These are phyloP conservation scores for Sinopyrophorus schimmeli DNA, from an alignment of 2,888 invertebrate species.

Conservation along the genomic window DNA sequence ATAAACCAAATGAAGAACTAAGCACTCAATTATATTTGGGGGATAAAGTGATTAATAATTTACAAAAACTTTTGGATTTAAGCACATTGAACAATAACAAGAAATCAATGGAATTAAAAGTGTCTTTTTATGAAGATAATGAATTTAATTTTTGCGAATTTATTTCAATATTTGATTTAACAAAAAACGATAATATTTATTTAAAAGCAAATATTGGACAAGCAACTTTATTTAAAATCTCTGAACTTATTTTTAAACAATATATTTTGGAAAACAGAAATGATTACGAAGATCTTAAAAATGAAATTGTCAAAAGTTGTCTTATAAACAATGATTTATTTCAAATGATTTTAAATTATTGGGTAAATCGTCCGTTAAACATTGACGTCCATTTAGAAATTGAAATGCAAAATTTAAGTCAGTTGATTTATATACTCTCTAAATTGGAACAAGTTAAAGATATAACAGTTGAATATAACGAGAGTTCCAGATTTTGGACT, in stretches of 20 bases:
- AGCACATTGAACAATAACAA: conserved; percentile 53
- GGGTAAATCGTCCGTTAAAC: conserved; percentile 66
- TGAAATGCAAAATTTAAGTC: conserved; percentile 71
- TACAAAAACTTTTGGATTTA: conserved; percentile 66
- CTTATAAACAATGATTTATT: conserved; percentile 69
- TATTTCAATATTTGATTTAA: conserved; percentile 58
- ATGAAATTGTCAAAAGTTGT: conserved; percentile 48
- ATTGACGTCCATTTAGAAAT: conserved; percentile 55
- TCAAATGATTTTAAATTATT: conserved; percentile 69
- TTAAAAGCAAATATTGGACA: conserved; percentile 54
- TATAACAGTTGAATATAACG: conserved; percentile 67
- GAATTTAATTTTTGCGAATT: conserved; percentile 61
- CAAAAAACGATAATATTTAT: conserved; percentile 47
- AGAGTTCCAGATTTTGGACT: conserved; percentile 82
- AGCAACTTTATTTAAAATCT: conserved; percentile 51
- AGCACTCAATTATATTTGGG: conserved; percentile 50
- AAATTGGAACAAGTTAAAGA: conserved; percentile 63
- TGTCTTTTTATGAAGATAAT: conserved; percentile 62
- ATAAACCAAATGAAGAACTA: conserved; percentile 4
- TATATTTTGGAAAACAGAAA: conserved; percentile 42
- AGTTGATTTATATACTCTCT: conserved; percentile 67
- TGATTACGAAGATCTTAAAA: conserved; percentile 41
- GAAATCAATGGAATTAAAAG: conserved; percentile 56
- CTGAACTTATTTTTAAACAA: conserved; percentile 48
- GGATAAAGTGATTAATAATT: conserved; percentile 63